Percentiles rank a stretch among this genome's conserved stretches.
Conservation (phyloP, 2,797 vertebrate genomes). For the Nannoperca obscura region DNA sequence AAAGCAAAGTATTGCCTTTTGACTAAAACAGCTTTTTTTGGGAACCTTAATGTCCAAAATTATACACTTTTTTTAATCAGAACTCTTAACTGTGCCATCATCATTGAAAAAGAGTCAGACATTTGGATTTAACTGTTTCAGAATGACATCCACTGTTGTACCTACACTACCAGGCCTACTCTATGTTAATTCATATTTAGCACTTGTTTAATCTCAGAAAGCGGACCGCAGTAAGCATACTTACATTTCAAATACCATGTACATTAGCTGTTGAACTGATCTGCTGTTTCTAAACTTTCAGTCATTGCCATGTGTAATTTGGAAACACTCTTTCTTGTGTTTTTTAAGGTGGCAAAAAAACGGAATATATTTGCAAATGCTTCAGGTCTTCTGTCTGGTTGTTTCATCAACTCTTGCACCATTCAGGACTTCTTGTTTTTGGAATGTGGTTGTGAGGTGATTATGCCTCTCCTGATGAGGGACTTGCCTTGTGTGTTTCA, state of each 20-base stretch:
- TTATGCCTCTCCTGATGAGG: conserved; percentile 8
- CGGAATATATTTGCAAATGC: conserved; percentile 13
- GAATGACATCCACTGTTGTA: neutral
- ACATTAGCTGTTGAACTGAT: neutral
- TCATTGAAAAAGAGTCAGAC: neutral
- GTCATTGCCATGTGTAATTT: neutral
- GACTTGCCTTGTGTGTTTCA: neutral
- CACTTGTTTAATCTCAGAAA: neutral
- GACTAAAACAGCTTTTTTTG: neutral
- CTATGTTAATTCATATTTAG: neutral
- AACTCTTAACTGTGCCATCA: neutral
- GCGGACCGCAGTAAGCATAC: neutral
- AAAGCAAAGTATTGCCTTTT: neutral
- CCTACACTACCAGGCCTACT: neutral
- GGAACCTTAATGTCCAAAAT: neutral
- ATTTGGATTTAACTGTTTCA: neutral
- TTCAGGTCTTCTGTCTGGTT: conserved; percentile 29
- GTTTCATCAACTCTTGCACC: conserved; percentile 45
- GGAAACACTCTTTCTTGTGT: conserved; percentile 5
- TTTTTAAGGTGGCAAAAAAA: conserved; percentile 1
- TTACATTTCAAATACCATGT: neutral
- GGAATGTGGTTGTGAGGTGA: conserved; percentile 35
- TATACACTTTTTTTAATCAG: neutral
- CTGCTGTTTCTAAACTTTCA: neutral
- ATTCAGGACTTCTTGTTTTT: conserved; percentile 39